Base-by-base conservation (phyloP, 2,888 invertebrate species). In the Tanypteryx hageni region DNA sequence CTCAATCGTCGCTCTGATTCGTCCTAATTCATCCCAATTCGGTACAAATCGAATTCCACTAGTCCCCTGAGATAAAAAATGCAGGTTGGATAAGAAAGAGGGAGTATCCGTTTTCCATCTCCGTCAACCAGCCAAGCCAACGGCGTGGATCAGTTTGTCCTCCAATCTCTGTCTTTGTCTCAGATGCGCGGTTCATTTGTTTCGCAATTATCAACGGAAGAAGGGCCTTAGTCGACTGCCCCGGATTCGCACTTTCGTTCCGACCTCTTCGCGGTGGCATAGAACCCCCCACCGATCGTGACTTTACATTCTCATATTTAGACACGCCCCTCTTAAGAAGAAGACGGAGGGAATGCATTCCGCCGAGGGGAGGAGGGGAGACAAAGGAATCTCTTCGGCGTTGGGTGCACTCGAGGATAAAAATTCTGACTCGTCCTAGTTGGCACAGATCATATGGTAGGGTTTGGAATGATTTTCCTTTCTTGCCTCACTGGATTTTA, bases 211-310 rank as follows among this genome's bases (percentile, higher is more conserved):
- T 89, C 44, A 44, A 61, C 89, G 89, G 61, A 16, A n/a, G 76
- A 27, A 76, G 76, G 61, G 89, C n/a, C 64, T 64, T 64, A 89
- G 89, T 44, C 61, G 64, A 89, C 56, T 89, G 89, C 64, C 89
- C 89, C 31, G 64, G 89, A 89, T 89, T 27, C 27, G 44, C 16
- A 10, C 44, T 89, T 89, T 89, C 64, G 89, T 89, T 89, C 89
- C 89, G 59, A 64, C 31, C 89, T 44, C 64, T 89, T 68, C 89
- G 89, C 89, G 16, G 44, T 58, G 61, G 68, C 64, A 64, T 61
- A 44, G 10, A 68, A 27, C 22, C 13, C 27, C 76, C 76, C 5
- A 3, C 44, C 5, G 44, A 44, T 89, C 89, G 89, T 89, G 89
- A 89, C 61, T 61, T 89, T 86, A 18, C 18, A 61, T 89, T 89